phyloP scores from a whole-genome alignment of 2,888 invertebrate species.

The Ditula angustiorana region DNA sequence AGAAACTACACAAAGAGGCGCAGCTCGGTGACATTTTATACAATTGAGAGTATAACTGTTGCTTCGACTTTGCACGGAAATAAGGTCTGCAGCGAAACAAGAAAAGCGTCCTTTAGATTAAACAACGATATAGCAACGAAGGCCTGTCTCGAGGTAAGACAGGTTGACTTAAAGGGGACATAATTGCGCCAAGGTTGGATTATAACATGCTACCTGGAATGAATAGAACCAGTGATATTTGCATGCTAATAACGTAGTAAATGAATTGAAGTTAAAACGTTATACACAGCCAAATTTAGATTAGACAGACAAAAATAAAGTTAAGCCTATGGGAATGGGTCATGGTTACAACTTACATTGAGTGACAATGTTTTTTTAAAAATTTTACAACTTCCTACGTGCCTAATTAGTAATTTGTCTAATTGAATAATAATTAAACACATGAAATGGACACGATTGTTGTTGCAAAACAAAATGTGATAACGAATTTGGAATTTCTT shows the following conservation, averaged over 20 bases:
- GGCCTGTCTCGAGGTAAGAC: slow-evolving; percentile 32
- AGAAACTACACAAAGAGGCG: not conserved
- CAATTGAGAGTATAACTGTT: not conserved
- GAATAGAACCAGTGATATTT: not conserved
- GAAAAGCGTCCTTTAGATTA: slow-evolving; percentile 34
- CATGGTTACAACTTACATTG: no score
- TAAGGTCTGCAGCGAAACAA: slow-evolving; percentile 15
- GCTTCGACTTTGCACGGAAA: not conserved
- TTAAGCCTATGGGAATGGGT: no score
- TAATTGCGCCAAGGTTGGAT: slow-evolving; percentile 24
- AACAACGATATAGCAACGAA: slow-evolving; percentile 29
- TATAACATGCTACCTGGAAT: slow-evolving; percentile 6
- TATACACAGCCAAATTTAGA: not conserved
- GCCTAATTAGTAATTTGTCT: no score
- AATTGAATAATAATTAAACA: not conserved
- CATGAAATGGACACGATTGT: not conserved
- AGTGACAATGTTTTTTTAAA: no score
- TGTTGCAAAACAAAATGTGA: not conserved
- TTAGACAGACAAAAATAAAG: no score
- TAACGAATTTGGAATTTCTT: not conserved
- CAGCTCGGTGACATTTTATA: not conserved
- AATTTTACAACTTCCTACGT: no score
- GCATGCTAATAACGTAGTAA: slow-evolving; percentile 1
- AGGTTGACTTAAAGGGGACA: slow-evolving; percentile 26
- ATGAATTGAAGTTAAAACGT: not conserved